Percentiles rank a stretch among this genome's conserved stretches.
These are phyloP conservation scores for Euphydryas editha DNA, from an alignment of 2,888 invertebrate species.

Conservation along the genomic window DNA sequence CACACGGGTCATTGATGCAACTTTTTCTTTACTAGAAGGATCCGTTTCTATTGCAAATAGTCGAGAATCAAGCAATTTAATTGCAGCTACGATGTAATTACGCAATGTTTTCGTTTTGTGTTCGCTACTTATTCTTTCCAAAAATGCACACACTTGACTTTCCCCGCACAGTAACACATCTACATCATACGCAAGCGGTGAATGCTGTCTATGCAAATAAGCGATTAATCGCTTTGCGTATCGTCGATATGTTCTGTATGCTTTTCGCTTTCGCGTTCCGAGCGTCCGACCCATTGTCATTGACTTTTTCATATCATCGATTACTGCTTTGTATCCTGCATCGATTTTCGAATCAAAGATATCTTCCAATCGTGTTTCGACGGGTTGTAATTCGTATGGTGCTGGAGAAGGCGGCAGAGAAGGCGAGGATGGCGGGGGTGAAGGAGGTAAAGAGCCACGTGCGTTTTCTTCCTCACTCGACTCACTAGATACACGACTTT, in stretches of 20 bases:
- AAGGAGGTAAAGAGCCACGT: constrained; percentile 67
- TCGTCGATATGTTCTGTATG: constrained; percentile 75
- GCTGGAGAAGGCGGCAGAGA: constrained; percentile 75
- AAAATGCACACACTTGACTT: constrained; percentile 75
- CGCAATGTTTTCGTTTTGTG: constrained; percentile 79
- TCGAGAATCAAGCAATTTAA: constrained; percentile 77
- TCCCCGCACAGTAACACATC: constrained; percentile 78
- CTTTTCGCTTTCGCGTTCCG: constrained; percentile 75
- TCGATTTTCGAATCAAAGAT: constrained; percentile 81
- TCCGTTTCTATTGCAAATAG: constrained; percentile 80
- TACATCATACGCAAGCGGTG: constrained; percentile 78
- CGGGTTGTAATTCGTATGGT: constrained; percentile 75
- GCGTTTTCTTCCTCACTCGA: constrained; percentile 79
- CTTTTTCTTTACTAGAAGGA: constrained; percentile 78
- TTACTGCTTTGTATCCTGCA: constrained; percentile 81
- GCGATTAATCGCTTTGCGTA: constrained; percentile 79
- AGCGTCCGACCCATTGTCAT: constrained; percentile 80
- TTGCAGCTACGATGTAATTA: constrained; percentile 79
- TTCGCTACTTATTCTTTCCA: constrained; percentile 75
- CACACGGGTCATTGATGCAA: constrained; percentile 77
- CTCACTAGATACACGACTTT: constrained; percentile 72
- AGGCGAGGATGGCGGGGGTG: constrained; percentile 76
- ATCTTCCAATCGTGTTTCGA: constrained; percentile 73
- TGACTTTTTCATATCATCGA: constrained; percentile 82
- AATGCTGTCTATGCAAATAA: constrained; percentile 77